Conservation (phyloP, 1,140 invertebrate genomes). For the Ceratina australensis region DNA sequence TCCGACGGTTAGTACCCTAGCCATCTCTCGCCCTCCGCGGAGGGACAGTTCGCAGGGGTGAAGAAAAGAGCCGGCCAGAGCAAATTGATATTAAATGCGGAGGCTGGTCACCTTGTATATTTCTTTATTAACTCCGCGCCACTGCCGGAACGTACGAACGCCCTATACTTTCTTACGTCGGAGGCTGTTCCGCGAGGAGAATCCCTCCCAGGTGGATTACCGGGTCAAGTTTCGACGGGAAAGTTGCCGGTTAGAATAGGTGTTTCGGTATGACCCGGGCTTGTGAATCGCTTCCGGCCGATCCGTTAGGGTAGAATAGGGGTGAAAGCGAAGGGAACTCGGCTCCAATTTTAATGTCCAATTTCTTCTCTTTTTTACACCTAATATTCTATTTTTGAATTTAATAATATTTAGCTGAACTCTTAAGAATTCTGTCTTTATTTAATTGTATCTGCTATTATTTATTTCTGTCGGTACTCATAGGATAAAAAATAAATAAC, state of each 20-base stretch:
- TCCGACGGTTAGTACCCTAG: conserved; percentile 46
- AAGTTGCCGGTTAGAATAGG: neutral
- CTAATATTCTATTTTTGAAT: too few relatives aligned
- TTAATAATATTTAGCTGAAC: too few relatives aligned
- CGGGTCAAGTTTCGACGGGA: neutral
- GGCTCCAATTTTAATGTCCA: too few relatives aligned
- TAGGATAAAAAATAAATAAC: too few relatives aligned
- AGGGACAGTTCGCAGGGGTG: conserved; percentile 57
- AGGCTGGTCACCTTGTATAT: conserved; percentile 75
- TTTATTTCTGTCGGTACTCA: too few relatives aligned
- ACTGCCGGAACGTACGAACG: conserved; percentile 20
- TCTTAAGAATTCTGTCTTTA: too few relatives aligned
- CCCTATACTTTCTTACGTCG: conserved; percentile 46
- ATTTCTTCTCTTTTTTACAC: too few relatives aligned
- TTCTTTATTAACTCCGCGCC: conserved; percentile 73
- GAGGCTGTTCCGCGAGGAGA: conserved; percentile 5
- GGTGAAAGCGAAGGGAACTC: neutral
- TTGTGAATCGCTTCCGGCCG: conserved; percentile 5
- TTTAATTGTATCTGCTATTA: too few relatives aligned
- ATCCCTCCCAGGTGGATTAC: conserved; percentile 3
- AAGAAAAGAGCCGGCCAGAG: conserved; percentile 55
- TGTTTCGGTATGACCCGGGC: neutral
- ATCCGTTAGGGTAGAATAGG: neutral
- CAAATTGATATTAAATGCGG: conserved; percentile 78
- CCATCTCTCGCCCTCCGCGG: conserved; percentile 20